Evolutionary conservation across 2,888 invertebrate genomes (phyloP).

Genomic region (Drosophila quasianomalipes): DNA sequence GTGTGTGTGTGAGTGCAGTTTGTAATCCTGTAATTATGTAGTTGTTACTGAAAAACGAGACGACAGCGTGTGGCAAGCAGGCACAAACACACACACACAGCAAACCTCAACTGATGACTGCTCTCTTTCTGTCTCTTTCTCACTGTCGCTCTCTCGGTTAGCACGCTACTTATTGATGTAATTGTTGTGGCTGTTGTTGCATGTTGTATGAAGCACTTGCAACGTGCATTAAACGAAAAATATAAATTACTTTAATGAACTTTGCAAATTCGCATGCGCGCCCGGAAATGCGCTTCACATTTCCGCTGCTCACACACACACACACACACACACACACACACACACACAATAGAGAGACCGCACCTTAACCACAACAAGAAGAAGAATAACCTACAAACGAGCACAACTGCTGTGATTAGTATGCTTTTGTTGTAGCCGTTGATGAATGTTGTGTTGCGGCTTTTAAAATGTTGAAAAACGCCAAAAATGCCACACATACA

Average conservation of each 20-base stretch:
- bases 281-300: slow-evolving; percentile 79
- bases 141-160: slow-evolving; percentile 28
- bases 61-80: slow-evolving; percentile 30
- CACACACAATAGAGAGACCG: slow-evolving; percentile 28
- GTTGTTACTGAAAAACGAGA: slow-evolving; percentile 63
- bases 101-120: slow-evolving; percentile 20
- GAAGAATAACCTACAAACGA: slow-evolving; percentile 15
- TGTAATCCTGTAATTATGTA: slow-evolving; percentile 81
- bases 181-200: slow-evolving; percentile 67
- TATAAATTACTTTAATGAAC: slow-evolving; percentile 81
- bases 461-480: slow-evolving; percentile 54
- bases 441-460: slow-evolving; percentile 72
- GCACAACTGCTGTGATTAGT: slow-evolving; percentile 68
- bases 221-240: slow-evolving; percentile 75
- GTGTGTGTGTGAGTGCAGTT: slow-evolving; percentile 59
- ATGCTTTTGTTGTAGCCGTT: slow-evolving; percentile 68
- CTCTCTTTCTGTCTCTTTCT: neutral
- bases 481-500: slow-evolving; percentile 38
- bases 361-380: slow-evolving; percentile 61
- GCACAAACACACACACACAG: slow-evolving; percentile 9
- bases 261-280: slow-evolving; percentile 78
- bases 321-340: slow-evolving; percentile 14
- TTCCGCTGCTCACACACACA: slow-evolving; percentile 54
- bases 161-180: slow-evolving; percentile 77
- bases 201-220: slow-evolving; percentile 60